A percentile compares a stretch with the other conserved stretches of the same genome.
These are phyloP conservation scores for Gorsachius magnificus DNA, from an alignment of 2,797 vertebrate species.

Conservation along the genomic window DNA sequence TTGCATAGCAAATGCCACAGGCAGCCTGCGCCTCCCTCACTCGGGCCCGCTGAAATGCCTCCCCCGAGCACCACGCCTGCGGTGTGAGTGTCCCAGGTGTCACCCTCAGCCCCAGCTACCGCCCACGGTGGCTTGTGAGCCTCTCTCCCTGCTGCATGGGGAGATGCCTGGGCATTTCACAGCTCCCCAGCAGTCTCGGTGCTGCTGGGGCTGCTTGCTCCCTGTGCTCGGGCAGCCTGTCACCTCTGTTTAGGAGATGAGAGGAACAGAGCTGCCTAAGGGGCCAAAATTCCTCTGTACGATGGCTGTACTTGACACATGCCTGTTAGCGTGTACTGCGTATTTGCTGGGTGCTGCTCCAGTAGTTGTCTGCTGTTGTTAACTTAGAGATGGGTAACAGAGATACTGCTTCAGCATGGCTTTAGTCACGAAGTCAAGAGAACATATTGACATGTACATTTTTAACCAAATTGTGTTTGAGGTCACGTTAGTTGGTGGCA, in stretches of 20 bases:
- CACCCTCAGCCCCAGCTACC: not conserved
- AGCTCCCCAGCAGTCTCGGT: not conserved
- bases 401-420: not conserved
- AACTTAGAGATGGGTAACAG: not conserved
- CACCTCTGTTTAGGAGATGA: not conserved
- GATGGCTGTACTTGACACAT: not conserved
- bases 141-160: not conserved
- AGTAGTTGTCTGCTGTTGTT: not conserved
- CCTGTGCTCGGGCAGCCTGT: not conserved
- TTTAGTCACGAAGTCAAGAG: not conserved
- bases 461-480: not conserved
- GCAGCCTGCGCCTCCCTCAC: not conserved
- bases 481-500: not conserved
- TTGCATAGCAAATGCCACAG: not conserved
- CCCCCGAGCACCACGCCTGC: not conserved
- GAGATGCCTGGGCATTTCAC: not conserved
- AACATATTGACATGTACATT: not conserved
- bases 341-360: not conserved
- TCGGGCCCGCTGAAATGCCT: not conserved
- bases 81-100: not conserved
- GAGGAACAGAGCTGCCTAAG: not conserved
- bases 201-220: not conserved
- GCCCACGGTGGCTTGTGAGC: accelerated
- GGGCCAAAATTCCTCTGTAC: not conserved
- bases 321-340: not conserved